Evolutionary conservation across 2,888 invertebrate genomes (phyloP), one percentile per base, ranked within the genome.

Genomic region (Chymomyza caudatula): DNA sequence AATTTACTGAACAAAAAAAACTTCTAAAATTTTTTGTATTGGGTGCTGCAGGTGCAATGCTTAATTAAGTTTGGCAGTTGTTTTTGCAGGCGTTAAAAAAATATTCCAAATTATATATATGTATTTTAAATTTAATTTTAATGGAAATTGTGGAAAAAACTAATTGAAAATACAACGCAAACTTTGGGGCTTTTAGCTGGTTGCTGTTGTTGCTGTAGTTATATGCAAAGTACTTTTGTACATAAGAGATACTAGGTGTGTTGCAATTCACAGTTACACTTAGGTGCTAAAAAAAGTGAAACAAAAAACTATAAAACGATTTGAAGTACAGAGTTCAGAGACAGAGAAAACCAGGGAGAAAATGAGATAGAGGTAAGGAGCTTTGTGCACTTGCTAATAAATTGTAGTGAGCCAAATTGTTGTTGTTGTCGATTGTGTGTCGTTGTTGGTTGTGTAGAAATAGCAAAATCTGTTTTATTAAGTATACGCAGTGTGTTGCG

Each of bases 161-260:
- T 51, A 51, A 2, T 37, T 37, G 29, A 11, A 66, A 19, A 17
- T 19, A 44, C 62, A 71, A 63, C 60, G 52, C 61, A 78, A 78
- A 73, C 60, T 76, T 17, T 53, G 23, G 53, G 53, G 6, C n/a
- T 23, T 25, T 23, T 53, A 23, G 23, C 25, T 53, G 53, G 23
- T 25, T 25, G 25, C 8, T 53, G 53, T 53, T 22, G 25, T 79
- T 77, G 65, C 65, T 72, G 58, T 69, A 65, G 63, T 63, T 60
- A 22, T 74, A 82, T 84, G 79, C 76, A 82, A 82, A 82, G 84
- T 77, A 78, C 71, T 67, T 73, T 68, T 58, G 71, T 76, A 70
- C 76, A 76, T 77, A 77, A 76, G 74, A 76, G 75, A 66, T 69
- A 71, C 66, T 79, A 67, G 64, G 80, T 66, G 77, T 77, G 77